These are phyloP conservation scores for Heliangelus exortis DNA, from an alignment of 2,797 vertebrate genomes.

Conservation along the genomic window DNA sequence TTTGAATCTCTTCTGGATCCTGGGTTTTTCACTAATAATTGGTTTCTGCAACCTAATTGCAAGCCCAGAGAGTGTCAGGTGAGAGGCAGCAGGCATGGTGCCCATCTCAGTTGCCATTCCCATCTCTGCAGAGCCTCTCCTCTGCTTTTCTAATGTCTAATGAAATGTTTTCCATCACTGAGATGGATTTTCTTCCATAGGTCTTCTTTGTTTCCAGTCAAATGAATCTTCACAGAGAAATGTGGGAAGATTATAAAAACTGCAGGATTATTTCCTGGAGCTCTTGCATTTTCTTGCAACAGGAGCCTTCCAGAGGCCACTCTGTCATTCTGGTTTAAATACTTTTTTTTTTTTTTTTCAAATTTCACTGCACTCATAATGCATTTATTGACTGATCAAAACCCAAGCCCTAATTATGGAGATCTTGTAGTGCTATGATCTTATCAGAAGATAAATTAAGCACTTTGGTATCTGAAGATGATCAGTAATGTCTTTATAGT, in stretches of 20 bases:
- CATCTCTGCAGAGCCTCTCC: neutral
- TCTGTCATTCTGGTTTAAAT: neutral
- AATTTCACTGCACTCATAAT: neutral
- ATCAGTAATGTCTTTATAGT: constrained; percentile 14
- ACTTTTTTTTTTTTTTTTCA: neutral
- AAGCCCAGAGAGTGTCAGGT: neutral
- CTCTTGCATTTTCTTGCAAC: neutral
- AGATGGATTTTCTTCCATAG: accelerated
- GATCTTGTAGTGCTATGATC: neutral
- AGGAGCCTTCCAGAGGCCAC: neutral
- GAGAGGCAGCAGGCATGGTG: neutral
- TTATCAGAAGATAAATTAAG: constrained; percentile 28
- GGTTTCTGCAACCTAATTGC: neutral
- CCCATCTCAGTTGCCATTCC: neutral
- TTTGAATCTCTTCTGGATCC: too few species aligned
- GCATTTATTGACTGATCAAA: constrained; percentile 46
- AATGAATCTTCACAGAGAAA: neutral
- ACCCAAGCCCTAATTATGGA: constrained; percentile 13
- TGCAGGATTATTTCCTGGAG: neutral
- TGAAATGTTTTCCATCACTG: neutral
- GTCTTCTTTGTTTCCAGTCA: neutral
- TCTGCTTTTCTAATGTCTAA: neutral
- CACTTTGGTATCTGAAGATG: neutral
- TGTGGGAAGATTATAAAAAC: neutral
- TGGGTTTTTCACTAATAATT: neutral